phyloP scores from a whole-genome alignment of 1,140 invertebrate genomes.

The Drosophila equinoxialis region DNA sequence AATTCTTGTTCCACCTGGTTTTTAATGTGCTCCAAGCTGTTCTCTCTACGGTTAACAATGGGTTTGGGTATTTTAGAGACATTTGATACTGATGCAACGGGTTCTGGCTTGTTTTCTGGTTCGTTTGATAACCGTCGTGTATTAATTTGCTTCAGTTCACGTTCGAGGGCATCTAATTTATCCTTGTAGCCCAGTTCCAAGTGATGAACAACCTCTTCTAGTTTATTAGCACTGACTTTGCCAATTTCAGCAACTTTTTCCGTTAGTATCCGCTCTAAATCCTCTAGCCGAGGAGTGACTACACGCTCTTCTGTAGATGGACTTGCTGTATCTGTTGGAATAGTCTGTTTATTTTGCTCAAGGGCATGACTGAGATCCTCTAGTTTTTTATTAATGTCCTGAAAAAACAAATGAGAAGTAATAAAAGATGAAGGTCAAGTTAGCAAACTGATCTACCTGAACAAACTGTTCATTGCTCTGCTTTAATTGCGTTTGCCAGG shows the following conservation, averaged over 20 bases:
- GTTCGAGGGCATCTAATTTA: conserved; percentile 67
- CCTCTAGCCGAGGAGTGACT: conserved; percentile 58
- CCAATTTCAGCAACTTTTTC: conserved; percentile 75
- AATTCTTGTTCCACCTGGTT: conserved; percentile 62
- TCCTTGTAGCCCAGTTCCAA: conserved; percentile 70
- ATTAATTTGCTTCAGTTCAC: conserved; percentile 51
- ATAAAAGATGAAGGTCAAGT: too few relatives aligned
- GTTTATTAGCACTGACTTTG: conserved; percentile 59
- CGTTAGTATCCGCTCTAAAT: conserved; percentile 67
- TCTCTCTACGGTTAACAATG: conserved; percentile 28
- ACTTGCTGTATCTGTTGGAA: conserved; percentile 1
- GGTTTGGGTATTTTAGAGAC: conserved; percentile 63
- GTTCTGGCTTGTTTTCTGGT: not conserved
- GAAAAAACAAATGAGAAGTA: too few relatives aligned
- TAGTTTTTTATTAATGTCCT: conserved; percentile 67
- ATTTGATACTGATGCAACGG: not conserved
- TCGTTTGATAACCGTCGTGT: conserved; percentile 1
- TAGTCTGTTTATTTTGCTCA: conserved; percentile 48
- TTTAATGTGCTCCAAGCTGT: conserved; percentile 55
- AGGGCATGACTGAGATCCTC: conserved; percentile 52
- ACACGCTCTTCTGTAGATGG: conserved; percentile 29
- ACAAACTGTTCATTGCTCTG: conserved; percentile 68
- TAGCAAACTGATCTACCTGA: conserved; percentile 9
- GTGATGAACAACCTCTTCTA: conserved; percentile 69
- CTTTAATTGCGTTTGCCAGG: conserved; percentile 61